Percentiles rank a stretch among this genome's conserved stretches.
These are phyloP conservation scores for Centrocercus urophasianus DNA, from an alignment of 2,113 vertebrate species.

Conservation along the genomic window DNA sequence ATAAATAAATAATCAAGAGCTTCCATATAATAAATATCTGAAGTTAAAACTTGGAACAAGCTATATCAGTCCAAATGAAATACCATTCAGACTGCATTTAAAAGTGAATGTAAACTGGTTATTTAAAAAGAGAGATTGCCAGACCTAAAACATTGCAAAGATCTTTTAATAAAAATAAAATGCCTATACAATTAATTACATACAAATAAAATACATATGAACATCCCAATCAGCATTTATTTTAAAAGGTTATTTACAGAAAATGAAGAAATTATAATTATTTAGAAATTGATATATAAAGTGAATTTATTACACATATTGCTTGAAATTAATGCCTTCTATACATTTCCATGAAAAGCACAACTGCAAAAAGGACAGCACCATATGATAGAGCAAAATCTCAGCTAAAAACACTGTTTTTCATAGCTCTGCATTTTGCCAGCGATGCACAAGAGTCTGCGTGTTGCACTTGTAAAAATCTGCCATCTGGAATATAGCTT, in stretches of 20 bases:
- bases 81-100: neutral
- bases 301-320: too few species aligned
- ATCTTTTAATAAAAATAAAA: constrained; percentile 14
- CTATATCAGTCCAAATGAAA: neutral
- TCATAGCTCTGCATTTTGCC: too few species aligned
- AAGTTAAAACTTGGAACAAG: neutral
- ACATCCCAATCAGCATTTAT: neutral
- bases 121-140: neutral
- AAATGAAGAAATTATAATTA: neutral
- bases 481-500: too few species aligned
- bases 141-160: neutral
- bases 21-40: neutral
- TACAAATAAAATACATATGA: constrained; percentile 17
- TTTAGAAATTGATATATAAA: neutral
- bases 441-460: too few species aligned
- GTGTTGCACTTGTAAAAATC: too few species aligned
- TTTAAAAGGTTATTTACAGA: neutral
- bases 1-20: neutral
- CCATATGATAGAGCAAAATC: too few species aligned
- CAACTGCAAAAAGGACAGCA: too few species aligned
- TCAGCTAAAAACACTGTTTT: too few species aligned
- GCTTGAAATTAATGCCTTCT: too few species aligned
- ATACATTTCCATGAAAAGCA: too few species aligned
- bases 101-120: neutral
- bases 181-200: constrained; percentile 1